These are phyloP conservation scores for Reticulitermes lucifugus DNA, from an alignment of 2,888 invertebrate species.

Conservation along the genomic window DNA sequence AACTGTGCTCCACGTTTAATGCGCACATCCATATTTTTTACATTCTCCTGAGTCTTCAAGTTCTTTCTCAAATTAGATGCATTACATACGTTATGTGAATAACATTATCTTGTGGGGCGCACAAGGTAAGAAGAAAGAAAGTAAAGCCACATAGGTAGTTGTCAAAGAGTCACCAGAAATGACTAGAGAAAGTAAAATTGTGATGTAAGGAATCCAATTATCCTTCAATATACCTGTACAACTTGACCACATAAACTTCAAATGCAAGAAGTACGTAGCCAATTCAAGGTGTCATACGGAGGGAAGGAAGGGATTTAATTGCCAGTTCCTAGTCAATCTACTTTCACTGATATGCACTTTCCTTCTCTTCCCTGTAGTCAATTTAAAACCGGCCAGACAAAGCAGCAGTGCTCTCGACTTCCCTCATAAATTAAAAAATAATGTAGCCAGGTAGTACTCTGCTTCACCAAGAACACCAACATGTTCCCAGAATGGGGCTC, in stretches of 20 bases:
- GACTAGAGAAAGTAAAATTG: slow-evolving; percentile 10
- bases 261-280: neutral
- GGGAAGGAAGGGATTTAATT: neutral
- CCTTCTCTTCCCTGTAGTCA: neutral
- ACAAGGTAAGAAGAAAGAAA: neutral
- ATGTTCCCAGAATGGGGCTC: neutral
- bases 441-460: neutral
- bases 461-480: neutral
- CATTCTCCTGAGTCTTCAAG: neutral
- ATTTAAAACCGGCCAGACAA: neutral
- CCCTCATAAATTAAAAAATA: too few species aligned
- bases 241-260: neutral
- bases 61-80: too few species aligned
- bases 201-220: neutral
- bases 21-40: neutral
- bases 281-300: neutral
- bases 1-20: neutral
- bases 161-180: neutral
- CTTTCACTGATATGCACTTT: neutral
- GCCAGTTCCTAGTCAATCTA: neutral
- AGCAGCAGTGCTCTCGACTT: too few species aligned
- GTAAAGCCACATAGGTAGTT: neutral
- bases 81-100: too few species aligned
- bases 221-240: neutral
- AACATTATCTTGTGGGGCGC: neutral